Base-by-base conservation (phyloP, 2,113 vertebrate genomes). In the Alligator mississippiensis region DNA sequence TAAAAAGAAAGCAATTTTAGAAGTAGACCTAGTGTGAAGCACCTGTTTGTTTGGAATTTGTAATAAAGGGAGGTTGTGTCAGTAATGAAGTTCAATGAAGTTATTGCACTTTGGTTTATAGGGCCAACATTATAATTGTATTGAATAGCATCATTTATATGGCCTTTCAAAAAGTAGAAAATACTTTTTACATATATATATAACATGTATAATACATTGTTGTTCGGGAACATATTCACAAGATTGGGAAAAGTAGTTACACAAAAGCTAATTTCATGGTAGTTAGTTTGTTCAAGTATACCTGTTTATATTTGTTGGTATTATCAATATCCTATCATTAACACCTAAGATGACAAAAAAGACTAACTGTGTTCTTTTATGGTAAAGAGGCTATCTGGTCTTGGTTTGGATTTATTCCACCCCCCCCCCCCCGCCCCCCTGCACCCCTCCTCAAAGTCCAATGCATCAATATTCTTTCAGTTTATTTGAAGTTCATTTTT, bases 1-100 rank as follows among this genome's bases (percentile, higher is more conserved):
- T 97, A 97, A 97, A 98, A 97, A 97, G 96, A 98, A 98, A 96
- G 97, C 95, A 95, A 97, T 98, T 97, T 97, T 92, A 97, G 96
- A 97, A 98, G 97, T 77, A 95, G 95, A 83, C 96, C 94, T 92
- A 75, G 94, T 74, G 95, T 95, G 96, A 96, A 97, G 92, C 96
- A 97, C 97, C 97, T 97, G 97, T 98, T 98, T 97, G 97, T 97
- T 96, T 94, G 91, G 96, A 94, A 97, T 98, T 93, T 96, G 85
- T 97, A 97, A 97, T 94, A 86, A 96, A 85, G 59, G 28, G 18
- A 91, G 84, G 92, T 95, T 64, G 75, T 54, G 54, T 80, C 61
- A 1, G 5, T 85, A 61, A 88, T 89, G 82, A 94, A 88, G 86
- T 96, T 91, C 66, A 2, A 6, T 34, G 21, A 93, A 96, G 90